Percentiles rank a stretch among this genome's conserved stretches.
Conservation (phyloP, 2,797 vertebrate species). For the Euphonia xanthogaster region DNA sequence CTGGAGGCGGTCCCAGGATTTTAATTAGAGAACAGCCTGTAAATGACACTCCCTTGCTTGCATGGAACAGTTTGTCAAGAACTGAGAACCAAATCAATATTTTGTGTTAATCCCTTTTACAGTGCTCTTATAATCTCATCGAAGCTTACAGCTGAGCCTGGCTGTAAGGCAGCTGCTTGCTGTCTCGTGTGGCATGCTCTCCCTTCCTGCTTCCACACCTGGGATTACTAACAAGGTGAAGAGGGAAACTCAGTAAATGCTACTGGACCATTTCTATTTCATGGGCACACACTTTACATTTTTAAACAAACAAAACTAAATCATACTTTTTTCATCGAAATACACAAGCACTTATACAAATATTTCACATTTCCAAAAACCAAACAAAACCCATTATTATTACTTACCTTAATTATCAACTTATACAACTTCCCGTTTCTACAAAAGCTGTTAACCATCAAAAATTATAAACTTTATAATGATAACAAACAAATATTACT, state of each 20-base stretch:
- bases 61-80: not conserved
- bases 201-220: not conserved
- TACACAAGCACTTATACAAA: not conserved
- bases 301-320: not conserved
- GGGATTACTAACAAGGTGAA: not conserved
- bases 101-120: not conserved
- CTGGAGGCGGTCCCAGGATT: not conserved
- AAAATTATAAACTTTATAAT: not conserved
- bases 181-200: rapidly evolving
- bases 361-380: not conserved
- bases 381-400: not conserved
- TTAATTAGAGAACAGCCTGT: not conserved
- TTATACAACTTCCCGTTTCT: not conserved
- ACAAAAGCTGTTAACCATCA: not conserved
- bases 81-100: not conserved
- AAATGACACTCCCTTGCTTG: not conserved
- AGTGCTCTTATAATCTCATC: not conserved
- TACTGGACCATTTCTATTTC: not conserved
- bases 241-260: not conserved
- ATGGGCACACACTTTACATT: not conserved
- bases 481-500: not conserved
- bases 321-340: not conserved
- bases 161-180: not conserved
- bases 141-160: not conserved
- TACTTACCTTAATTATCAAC: not conserved